Evolutionary conservation across 2,797 vertebrate species (phyloP).

Genomic region (Otus scops): DNA sequence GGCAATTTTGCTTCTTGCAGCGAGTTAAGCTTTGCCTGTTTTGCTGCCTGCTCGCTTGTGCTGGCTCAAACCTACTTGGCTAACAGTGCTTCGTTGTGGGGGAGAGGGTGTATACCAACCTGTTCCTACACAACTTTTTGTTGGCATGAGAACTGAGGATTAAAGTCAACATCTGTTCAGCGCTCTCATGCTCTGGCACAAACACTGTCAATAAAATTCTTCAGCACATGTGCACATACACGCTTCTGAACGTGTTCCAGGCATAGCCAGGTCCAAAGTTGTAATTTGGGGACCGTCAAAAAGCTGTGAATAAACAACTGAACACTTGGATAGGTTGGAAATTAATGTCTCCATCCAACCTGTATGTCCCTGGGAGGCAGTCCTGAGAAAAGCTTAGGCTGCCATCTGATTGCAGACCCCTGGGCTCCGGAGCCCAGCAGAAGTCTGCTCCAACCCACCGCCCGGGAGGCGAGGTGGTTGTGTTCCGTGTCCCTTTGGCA

Average conservation of each 20-base stretch:
- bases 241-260: neutral
- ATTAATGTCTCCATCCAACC: neutral
- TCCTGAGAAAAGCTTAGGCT: neutral
- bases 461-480: neutral
- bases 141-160: neutral
- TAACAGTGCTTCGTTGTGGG: neutral
- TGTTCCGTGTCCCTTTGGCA: neutral
- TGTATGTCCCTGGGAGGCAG: neutral
- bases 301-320: neutral
- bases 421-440: neutral
- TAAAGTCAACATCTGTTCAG: constrained; percentile 39
- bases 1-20: constrained; percentile 1
- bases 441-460: neutral
- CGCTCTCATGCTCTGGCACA: neutral
- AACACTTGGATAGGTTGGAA: neutral
- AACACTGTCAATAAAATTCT: neutral
- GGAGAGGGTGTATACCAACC: constrained; percentile 31
- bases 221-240: neutral
- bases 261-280: neutral
- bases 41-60: neutral
- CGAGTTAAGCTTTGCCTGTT: neutral
- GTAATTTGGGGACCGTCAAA: neutral
- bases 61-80: neutral
- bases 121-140: neutral
- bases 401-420: neutral